Percentiles rank a stretch among this genome's conserved stretches.
Conservation (phyloP, 2,888 invertebrate species). For the Ochropleura leucogaster region DNA sequence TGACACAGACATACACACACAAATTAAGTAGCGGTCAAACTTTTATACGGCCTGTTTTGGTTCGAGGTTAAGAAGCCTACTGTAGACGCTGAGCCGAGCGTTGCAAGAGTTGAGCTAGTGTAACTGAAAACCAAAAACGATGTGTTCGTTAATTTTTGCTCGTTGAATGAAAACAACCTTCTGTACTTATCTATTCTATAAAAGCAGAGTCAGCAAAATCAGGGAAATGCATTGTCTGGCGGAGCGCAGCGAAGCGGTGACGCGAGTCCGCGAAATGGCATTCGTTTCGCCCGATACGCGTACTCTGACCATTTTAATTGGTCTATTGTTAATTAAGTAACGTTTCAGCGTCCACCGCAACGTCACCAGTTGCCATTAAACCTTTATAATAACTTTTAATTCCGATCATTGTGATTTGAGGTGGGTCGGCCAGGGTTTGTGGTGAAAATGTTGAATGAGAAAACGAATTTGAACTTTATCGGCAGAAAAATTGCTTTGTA, state of each 20-base stretch:
- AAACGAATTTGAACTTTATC: slow-evolving; percentile 5
- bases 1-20: too few species aligned
- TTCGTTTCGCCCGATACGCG: slow-evolving; percentile 84
- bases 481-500: not conserved
- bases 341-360: slow-evolving; percentile 85
- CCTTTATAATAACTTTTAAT: slow-evolving; percentile 78
- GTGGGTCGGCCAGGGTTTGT: slow-evolving; percentile 33
- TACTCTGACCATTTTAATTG: slow-evolving; percentile 86
- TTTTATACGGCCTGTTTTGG: too few species aligned
- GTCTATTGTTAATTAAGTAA: slow-evolving; percentile 90
- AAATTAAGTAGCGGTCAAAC: too few species aligned
- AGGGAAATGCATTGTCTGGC: slow-evolving; percentile 85
- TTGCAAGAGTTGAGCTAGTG: too few species aligned
- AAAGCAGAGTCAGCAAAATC: slow-evolving; percentile 86
- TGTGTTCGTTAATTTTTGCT: not conserved
- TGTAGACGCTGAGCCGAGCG: too few species aligned
- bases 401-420: slow-evolving; percentile 67
- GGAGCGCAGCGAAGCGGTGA: slow-evolving; percentile 78
- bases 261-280: slow-evolving; percentile 78
- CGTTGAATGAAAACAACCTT: slow-evolving; percentile 3
- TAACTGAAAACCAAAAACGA: too few species aligned
- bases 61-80: too few species aligned
- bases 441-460: slow-evolving; percentile 6
- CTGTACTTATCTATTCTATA: slow-evolving; percentile 61
- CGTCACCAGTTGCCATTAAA: slow-evolving; percentile 80